Evolutionary conservation across 1,140 invertebrate genomes (phyloP), one percentile per base, ranked within the genome.

Genomic region (Dryas iulia): DNA sequence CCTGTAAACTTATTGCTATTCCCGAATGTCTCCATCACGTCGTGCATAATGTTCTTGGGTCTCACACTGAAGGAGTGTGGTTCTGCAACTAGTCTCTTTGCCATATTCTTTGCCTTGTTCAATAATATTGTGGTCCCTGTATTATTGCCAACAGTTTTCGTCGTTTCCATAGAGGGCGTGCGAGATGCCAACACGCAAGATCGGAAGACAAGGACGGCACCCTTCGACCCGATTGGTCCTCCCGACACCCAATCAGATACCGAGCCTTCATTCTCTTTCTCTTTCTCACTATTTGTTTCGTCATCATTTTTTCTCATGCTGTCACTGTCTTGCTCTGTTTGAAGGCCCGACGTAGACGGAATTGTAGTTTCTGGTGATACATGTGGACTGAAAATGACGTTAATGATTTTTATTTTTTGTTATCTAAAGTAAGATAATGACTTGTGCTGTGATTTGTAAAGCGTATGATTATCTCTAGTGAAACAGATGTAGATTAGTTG

Each of bases 201-300:
- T 71, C 93, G 80, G 78, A 94, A 94, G 25, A 94, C 83, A 26
- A 94, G 86, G 21, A 93, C 87, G 11, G 93, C 89, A 47, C 84
- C 90, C 58, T 92, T 92, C 3, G 92, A 90, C 6, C 93, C 93
- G 60, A 93, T 72, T 1, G 87, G 86, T 1, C 93, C 93, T 1
- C 93, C 93, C 24, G 90, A 84, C 10, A 94, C 79, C 93, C 93
- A 94, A 82, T 85, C 87, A 93, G 94, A 78, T 93, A 96, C 79
- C 93, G 95, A 89, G 90, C 93, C 73, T 92, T 87, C 84, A 59
- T 79, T 81, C 56, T 85, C 82, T 57, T 84, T 85, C 21, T 82
- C 79, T 65, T 79, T 83, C 6, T 58, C 66, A 21, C 72, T 57
- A 30, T 73, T 76, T 30, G 69, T 31, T 12, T 86, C 82, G 7